Percentiles rank a stretch among this genome's conserved stretches.
phyloP scores from a whole-genome alignment of 1,140 invertebrate species.

The Dreissena rostriformis region DNA sequence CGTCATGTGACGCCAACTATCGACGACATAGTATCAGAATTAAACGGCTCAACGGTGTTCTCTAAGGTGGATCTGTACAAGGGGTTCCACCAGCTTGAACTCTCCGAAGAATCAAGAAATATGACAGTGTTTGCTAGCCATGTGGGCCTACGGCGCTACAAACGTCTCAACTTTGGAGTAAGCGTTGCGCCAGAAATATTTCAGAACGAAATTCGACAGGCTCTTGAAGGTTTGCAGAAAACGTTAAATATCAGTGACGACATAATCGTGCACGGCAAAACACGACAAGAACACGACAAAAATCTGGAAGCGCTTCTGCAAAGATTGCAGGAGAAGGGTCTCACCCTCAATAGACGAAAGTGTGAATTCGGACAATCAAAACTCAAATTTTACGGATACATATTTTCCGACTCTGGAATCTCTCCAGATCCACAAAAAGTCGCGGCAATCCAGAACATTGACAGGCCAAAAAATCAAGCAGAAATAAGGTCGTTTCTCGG shows the following conservation, averaged over 20 bases:
- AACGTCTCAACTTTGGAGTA: slow-evolving; percentile 35
- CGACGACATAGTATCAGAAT: slow-evolving; percentile 61
- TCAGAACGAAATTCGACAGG: slow-evolving; percentile 25
- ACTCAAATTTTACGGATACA: background rate
- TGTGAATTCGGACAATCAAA: slow-evolving; percentile 32
- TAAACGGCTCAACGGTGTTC: slow-evolving; percentile 59
- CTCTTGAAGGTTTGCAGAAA: background rate
- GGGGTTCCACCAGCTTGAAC: slow-evolving; percentile 67
- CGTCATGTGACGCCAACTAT: slow-evolving; percentile 58
- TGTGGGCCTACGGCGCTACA: slow-evolving; percentile 13
- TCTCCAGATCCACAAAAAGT: background rate
- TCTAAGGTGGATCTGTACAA: slow-evolving; percentile 58
- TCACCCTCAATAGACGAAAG: slow-evolving; percentile 47
- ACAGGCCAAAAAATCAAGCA: slow-evolving; percentile 22
- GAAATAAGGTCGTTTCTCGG: slow-evolving; percentile 58
- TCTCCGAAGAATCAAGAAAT: slow-evolving; percentile 38
- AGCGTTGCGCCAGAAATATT: slow-evolving; percentile 35
- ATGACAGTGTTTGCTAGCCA: slow-evolving; percentile 32
- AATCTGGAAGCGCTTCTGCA: background rate
- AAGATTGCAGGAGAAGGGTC: background rate
- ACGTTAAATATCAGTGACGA: background rate
- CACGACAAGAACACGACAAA: slow-evolving; percentile 19
- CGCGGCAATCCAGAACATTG: background rate
- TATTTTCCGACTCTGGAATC: slow-evolving; percentile 3
- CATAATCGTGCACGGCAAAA: background rate